Evolutionary conservation across 2,888 invertebrate species (phyloP).

Genomic region (Buathra laborator): DNA sequence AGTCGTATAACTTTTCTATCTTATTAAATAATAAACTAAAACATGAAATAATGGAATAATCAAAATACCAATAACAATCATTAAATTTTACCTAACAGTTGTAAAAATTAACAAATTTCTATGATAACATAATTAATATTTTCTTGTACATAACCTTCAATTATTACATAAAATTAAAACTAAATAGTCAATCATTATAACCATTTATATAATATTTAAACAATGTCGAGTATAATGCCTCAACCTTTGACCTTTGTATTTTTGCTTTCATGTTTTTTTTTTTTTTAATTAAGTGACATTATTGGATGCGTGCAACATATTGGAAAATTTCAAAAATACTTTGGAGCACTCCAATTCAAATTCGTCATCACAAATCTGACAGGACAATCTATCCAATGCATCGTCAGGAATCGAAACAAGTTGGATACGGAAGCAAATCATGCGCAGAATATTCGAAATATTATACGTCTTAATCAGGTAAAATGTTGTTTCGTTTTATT

Average conservation of each 20-base stretch:
- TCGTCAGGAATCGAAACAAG: slow-evolving; percentile 1
- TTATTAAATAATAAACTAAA: neutral
- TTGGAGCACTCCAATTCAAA: neutral
- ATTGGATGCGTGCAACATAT: neutral
- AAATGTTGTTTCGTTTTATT: neutral
- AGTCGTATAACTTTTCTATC: neutral
- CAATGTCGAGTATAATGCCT: neutral
- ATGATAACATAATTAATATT: too few species aligned
- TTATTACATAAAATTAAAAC: too few species aligned
- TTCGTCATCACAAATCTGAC: neutral
- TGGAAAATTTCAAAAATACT: neutral
- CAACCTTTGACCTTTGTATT: neutral
- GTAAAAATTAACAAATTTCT: too few species aligned
- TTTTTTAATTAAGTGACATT: neutral
- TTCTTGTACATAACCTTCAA: too few species aligned
- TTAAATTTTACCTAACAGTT: neutral
- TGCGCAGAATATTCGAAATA: neutral
- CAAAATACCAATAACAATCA: neutral
- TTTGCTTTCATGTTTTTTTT: neutral
- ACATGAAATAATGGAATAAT: neutral
- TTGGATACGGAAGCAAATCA: neutral
- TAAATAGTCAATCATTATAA: too few species aligned
- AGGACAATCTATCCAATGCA: neutral
- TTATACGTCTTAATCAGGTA: slow-evolving; percentile 1
- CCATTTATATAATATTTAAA: neutral